phyloP scores from a whole-genome alignment of 2,797 vertebrate species.

The Typhlichthys subterraneus region DNA sequence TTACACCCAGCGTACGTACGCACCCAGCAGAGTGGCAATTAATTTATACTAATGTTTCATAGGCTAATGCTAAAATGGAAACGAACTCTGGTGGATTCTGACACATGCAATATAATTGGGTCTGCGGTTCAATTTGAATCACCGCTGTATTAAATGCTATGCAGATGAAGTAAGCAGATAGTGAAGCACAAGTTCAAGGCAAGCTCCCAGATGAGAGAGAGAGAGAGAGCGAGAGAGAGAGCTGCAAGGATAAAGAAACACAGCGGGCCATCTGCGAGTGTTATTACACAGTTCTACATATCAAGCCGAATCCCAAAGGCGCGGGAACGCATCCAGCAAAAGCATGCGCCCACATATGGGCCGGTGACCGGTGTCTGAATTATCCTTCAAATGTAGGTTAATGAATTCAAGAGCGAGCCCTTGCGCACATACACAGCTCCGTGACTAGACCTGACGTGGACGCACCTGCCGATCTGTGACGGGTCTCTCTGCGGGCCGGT shows the following conservation, averaged over 20 bases:
- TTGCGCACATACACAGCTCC: slow-evolving; percentile 53
- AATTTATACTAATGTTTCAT: slow-evolving; percentile 41
- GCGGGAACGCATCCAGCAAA: slow-evolving; percentile 70
- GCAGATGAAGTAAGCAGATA: slow-evolving; percentile 34
- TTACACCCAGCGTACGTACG: slow-evolving; percentile 11
- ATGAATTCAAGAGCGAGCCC: slow-evolving; percentile 74
- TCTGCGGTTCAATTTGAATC: slow-evolving; percentile 46
- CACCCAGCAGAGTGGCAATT: slow-evolving; percentile 43
- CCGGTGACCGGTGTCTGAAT: slow-evolving; percentile 61
- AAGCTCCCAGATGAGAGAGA: slow-evolving; percentile 41
- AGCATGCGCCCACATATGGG: slow-evolving; percentile 70
- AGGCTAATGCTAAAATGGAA: slow-evolving; percentile 33
- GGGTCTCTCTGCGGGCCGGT: slow-evolving; percentile 14
- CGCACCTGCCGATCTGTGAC: slow-evolving; percentile 64
- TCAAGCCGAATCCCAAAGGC: slow-evolving; percentile 67
- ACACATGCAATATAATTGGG: slow-evolving; percentile 42
- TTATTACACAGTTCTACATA: slow-evolving; percentile 59
- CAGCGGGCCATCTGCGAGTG: slow-evolving; percentile 67
- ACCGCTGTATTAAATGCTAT: slow-evolving; percentile 35
- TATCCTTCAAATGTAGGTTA: slow-evolving; percentile 80
- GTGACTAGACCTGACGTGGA: slow-evolving; percentile 57
- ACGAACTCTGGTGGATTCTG: slow-evolving; percentile 26
- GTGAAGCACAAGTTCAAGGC: slow-evolving; percentile 49
- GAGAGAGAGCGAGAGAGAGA: slow-evolving; percentile 31
- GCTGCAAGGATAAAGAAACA: slow-evolving; percentile 59